phyloP scores from a whole-genome alignment of 2,888 invertebrate species.

The Drosophila merina region DNA sequence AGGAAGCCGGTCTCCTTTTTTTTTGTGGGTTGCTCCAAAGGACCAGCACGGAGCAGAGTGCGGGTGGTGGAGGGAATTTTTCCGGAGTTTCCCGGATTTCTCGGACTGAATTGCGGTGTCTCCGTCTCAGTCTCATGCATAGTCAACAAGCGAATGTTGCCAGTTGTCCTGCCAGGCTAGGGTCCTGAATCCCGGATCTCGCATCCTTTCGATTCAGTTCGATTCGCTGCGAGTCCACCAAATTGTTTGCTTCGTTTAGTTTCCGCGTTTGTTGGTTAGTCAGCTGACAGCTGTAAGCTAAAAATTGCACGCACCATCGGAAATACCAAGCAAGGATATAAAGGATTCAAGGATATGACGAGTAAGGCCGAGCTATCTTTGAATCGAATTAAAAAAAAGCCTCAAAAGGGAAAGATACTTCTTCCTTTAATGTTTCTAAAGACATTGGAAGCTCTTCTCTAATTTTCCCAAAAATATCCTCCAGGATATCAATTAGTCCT shows the following conservation, averaged over 20 bases:
- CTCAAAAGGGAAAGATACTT: too few relatives aligned
- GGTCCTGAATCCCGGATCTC: conserved; percentile 1
- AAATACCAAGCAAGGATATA: conserved; percentile 9
- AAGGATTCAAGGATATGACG: neutral
- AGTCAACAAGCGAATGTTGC: conserved; percentile 53
- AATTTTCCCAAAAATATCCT: too few relatives aligned
- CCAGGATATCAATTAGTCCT: neutral
- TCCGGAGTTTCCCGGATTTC: conserved; percentile 25
- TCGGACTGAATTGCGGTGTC: conserved; percentile 14
- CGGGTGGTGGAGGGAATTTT: conserved; percentile 4
- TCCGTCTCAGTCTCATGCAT: conserved; percentile 66
- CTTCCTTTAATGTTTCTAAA: too few relatives aligned
- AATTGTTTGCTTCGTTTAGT: conserved; percentile 59
- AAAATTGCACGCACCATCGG: conserved; percentile 46
- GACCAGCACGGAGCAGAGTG: neutral
- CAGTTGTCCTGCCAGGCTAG: conserved; percentile 20
- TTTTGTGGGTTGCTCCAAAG: neutral
- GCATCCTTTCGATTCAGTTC: conserved; percentile 3
- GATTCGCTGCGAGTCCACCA: conserved; percentile 37
- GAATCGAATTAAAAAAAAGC: too few relatives aligned
- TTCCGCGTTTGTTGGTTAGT: conserved; percentile 46
- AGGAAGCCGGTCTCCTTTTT: conserved; percentile 23
- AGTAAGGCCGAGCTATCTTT: neutral
- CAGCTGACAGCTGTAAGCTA: conserved; percentile 47
- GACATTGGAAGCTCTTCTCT: too few relatives aligned